Base-by-base conservation (phyloP, 1,140 invertebrate species). In the Heliconius nattereri region DNA sequence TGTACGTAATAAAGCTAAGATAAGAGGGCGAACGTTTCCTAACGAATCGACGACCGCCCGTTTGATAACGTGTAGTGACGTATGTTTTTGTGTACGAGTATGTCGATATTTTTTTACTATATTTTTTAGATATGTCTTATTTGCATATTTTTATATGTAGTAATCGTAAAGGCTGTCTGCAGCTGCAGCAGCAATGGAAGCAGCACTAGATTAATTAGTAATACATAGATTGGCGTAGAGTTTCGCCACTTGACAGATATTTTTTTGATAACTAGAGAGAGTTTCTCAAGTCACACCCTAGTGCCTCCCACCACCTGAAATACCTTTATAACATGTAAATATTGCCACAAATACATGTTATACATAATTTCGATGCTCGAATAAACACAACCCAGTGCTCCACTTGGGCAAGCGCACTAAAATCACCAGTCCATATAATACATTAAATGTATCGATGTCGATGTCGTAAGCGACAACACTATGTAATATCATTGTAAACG, bases 11-110 rank as follows among this genome's bases (percentile, higher is more conserved):
- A 89, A 86, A 88, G 78, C 79, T 75, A 80, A 86, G 89, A 91
- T 91, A 91, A 91, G 81, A 90, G 79, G 81, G 81, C 83, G 82
- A 82, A 86, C 79, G 83, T 88, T 90, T 91, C 89, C 89, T 89
- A 89, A 86, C 87, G 87, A 86, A 85, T 83, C 88, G 86, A 81
- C 90, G 88, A 86, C 85, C 89, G 83, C 81, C 76, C 84, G 77
- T 2, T 76, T 87, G 90, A 91, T 92, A 92, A 89, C 73, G 75
- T 11, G 26, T 85, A 87, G 87, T 83, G 90, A 83, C 81, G 85
- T 26, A 11, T 66, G n/a, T 66, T 66, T 13, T 29, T 8, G 11
- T 11, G 13, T 5, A n/a, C n/a, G n/a, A n/a, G n/a, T n/a, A 66
- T 23, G 16, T 66, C 60, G 60, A 66, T 66, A 11, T 11, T 60